Base-by-base conservation (phyloP, 2,888 invertebrate genomes). In the Epirrhoe alternata region DNA sequence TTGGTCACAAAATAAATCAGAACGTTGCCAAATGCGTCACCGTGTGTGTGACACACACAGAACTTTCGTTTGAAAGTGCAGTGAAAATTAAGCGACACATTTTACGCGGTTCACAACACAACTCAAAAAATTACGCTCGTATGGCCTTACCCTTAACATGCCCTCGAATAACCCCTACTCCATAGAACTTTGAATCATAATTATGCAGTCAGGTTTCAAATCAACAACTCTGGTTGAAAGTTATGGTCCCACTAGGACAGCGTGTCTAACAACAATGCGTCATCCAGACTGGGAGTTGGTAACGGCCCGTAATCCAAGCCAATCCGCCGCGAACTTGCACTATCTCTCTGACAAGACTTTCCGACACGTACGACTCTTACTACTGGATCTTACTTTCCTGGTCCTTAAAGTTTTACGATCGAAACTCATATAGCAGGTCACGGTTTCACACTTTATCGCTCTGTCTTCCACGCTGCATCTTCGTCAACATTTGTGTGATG, bases 271-370 rank as follows among this genome's bases (percentile, higher is more conserved):
- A 42, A 31, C 38, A 42, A 5, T 51, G n/a, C 38, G 38, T 24
- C 52, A 16, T 57, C 45, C 33, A 42, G 30, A 16, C 10, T 45
- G 24, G 24, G 54, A 31, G 45, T 59, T 55, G n/a, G 47, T 51
- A 78, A 68, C 66, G 66, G 72, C 68, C 64, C 68, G 70, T 77
- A 75, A 78, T 75, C 74, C 73, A 51, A 60, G 55, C 53, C 67
- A 71, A 74, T 75, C 69, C 62, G 5, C 38, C 33, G 42, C 45
- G 31, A 55, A 70, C 54, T 68, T 70, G 56, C 50, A 61, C 55
- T 56, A 60, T 67, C 61, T 64, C 60, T 63, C 35, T 58, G 66
- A 54, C 59, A 57, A 59, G 57, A 66, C 60, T 64, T 54, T 7
- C 60, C 12, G 33, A 24, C 47, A 53, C 12, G 33, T 30, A 5